Evolutionary conservation across 2,113 vertebrate species (phyloP), one percentile per base, ranked within the genome.

Genomic region (Pseudopodoces humilis): DNA sequence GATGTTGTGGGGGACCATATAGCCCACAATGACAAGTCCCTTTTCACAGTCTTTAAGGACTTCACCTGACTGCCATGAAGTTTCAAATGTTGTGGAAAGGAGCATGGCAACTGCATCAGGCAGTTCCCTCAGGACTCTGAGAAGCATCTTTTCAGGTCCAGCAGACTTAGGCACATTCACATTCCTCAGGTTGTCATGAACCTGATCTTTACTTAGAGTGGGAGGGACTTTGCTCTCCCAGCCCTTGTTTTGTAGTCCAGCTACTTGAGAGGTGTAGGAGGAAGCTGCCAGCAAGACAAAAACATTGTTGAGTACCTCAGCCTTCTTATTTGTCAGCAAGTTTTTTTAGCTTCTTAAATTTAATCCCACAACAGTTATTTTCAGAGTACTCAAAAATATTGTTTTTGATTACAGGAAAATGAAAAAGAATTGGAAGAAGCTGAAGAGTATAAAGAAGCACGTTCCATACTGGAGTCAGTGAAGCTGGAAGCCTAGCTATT

Each of bases 371-470:
- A n/a, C 28, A 53, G 4, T 70, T 82, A 44, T 46, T 93, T 76
- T 58, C 31, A 60, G 79, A 94, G 12, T 87, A 93, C 30, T 95
- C 18, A 95, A 80, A 79, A 91, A 23, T 58, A 77, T 44, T 88
- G 27, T 35, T 90, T 96, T 97, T 96, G 15, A 82, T 98, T 98
- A 65, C 97, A 99, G 99, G 99, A 99, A 96, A 97, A 97, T 71
- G 99, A 99, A 95, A 98, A 98, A 94, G 99, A 99, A 25, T 97
- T 99, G 97, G 98, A 98, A 88, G 99, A 99, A 96, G 83, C 98
- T 5, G 98, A 98, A 86, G 99, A 99, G 95, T 99, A 98, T 97
- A 99, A 98, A 97, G 98, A 99, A 94, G 99, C 99, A 65, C 98
- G 97, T 95, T 97, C 94, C 89, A 76, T 99, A 59, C 97, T 99